phyloP scores from a whole-genome alignment of 2,113 vertebrate genomes.

The Colaptes auratus region DNA sequence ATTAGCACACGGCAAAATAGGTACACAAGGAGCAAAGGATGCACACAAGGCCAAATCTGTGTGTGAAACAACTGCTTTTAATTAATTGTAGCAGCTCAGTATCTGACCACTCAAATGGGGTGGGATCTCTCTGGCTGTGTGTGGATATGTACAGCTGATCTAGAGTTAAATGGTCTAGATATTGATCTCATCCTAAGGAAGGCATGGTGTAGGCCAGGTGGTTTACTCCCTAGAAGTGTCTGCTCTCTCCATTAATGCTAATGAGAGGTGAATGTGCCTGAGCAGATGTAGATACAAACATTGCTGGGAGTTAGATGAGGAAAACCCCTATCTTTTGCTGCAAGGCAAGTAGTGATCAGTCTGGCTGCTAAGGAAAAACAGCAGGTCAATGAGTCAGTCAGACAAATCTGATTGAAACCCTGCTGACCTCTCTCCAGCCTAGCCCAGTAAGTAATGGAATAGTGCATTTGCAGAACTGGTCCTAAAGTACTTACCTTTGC shows the following conservation, averaged over 20 bases:
- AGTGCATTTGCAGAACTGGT: not conserved
- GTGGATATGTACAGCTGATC: not conserved
- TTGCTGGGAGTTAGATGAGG: not conserved
- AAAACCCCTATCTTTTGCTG: not conserved
- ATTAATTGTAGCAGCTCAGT: not conserved
- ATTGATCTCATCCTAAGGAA: conserved; percentile 26
- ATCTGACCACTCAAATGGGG: not conserved
- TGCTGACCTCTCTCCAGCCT: not conserved
- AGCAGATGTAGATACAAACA: conserved; percentile 26
- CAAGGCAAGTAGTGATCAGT: not conserved
- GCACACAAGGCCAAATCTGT: not conserved
- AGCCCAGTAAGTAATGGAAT: not conserved
- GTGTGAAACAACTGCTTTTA: not conserved
- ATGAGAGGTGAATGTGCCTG: not conserved
- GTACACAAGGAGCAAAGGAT: not conserved
- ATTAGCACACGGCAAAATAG: not conserved
- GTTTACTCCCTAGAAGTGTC: not conserved
- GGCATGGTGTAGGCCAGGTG: not conserved
- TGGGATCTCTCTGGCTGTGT: not conserved
- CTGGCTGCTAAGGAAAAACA: not conserved
- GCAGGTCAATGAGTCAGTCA: not conserved
- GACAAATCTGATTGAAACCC: not conserved
- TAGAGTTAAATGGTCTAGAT: conserved; percentile 8
- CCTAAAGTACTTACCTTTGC: not conserved
- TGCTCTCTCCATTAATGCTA: not conserved